These are phyloP conservation scores for Halichoeres trimaculatus DNA, from an alignment of 2,113 vertebrate species.

Conservation along the genomic window DNA sequence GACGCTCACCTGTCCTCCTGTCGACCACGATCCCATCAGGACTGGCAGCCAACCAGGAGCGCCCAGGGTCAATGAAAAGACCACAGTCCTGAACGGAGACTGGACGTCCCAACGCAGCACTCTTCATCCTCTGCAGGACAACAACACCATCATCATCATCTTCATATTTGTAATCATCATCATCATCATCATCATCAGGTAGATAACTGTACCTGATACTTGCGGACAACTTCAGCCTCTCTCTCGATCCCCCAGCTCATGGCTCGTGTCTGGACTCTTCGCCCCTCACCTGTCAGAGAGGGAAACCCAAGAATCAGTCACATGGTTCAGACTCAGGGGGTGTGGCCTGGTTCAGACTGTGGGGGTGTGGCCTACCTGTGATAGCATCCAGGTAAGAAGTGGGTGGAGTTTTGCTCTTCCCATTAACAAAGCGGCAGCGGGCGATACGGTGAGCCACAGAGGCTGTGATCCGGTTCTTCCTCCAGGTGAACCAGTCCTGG, in stretches of 20 bases:
- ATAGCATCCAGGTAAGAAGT: conserved; percentile 80
- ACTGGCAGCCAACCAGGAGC: conserved; percentile 86
- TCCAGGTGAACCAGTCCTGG: conserved; percentile 82
- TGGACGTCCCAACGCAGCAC: not conserved
- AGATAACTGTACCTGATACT: conserved; percentile 71
- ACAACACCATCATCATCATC: conserved; percentile 1
- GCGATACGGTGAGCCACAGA: conserved; percentile 82
- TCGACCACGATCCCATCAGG: conserved; percentile 87
- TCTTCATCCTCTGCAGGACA: conserved; percentile 73
- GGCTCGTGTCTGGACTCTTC: conserved; percentile 76
- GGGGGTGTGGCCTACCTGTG: conserved; percentile 51
- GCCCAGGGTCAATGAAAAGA: conserved; percentile 81
- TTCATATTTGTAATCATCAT: not conserved
- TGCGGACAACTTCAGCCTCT: conserved; percentile 71
- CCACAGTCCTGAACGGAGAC: conserved; percentile 83
- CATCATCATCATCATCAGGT: not conserved
- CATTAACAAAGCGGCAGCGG: conserved; percentile 78
- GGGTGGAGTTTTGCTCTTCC: conserved; percentile 76
- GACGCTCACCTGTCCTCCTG: conserved; percentile 46
- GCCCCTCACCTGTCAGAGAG: conserved; percentile 46
- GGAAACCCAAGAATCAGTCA: no score
- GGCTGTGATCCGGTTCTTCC: conserved; percentile 87
- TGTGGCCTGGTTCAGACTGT: no score
- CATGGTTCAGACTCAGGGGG: no score
- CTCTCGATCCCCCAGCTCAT: conserved; percentile 86